These are phyloP conservation scores for Himantopus leucocephalus DNA, from an alignment of 2,113 vertebrate species.

Conservation along the genomic window DNA sequence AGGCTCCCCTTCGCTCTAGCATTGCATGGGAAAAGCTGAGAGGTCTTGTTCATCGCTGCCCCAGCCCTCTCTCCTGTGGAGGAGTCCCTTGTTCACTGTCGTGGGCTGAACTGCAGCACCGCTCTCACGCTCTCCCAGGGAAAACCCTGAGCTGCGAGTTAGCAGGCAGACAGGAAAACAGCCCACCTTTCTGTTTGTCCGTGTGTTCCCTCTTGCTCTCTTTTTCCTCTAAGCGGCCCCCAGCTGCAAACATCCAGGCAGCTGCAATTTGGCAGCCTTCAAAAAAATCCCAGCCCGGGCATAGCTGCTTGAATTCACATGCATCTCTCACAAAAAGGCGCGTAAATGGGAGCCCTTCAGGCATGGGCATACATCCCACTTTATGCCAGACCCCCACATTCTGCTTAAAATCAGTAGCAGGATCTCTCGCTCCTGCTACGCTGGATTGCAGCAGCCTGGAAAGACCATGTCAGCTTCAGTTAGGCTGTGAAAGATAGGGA, in stretches of 20 bases:
- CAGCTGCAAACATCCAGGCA: not conserved
- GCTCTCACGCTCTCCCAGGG: not conserved
- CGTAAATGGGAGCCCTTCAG: not conserved
- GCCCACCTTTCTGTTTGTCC: not conserved
- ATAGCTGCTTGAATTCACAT: not conserved
- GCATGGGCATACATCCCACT: fast-evolving
- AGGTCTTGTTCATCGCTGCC: not conserved
- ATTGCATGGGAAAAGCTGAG: not conserved
- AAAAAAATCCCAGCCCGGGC: not conserved
- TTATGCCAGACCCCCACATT: not conserved
- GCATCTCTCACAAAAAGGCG: not conserved
- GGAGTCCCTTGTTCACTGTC: not conserved
- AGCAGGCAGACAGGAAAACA: not conserved
- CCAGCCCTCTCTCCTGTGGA: not conserved
- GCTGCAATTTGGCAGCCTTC: not conserved
- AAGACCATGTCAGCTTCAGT: not conserved
- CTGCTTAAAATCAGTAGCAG: not conserved
- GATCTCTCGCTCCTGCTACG: not conserved
- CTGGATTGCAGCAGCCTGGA: not conserved
- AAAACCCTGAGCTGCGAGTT: not conserved
- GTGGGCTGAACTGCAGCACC: not conserved
- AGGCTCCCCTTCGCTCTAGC: not conserved
- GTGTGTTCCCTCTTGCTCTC: not conserved
- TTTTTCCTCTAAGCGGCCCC: not conserved
- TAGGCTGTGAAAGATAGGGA: not conserved